These are phyloP conservation scores for Thamnaconus septentrionalis DNA, from an alignment of 2,113 vertebrate genomes.

Conservation along the genomic window DNA sequence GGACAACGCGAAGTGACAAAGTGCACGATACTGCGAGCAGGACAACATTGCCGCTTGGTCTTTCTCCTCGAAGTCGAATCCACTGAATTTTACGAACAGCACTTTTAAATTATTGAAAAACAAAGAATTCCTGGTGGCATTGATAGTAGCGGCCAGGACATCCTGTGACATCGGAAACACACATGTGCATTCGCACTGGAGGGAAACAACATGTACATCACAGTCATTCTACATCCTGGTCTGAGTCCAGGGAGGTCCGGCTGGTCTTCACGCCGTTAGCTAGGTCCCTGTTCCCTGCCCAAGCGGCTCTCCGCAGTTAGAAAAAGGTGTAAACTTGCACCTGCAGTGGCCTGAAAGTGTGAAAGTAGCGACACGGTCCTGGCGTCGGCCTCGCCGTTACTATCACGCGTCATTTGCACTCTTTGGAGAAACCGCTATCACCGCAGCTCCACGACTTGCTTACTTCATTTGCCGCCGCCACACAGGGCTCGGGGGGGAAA, in stretches of 20 bases:
- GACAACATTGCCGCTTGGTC: too few relatives aligned
- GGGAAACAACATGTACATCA: too few relatives aligned
- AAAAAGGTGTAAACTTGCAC: conserved; percentile 69
- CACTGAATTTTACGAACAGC: too few relatives aligned
- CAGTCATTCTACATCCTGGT: conserved; percentile 8
- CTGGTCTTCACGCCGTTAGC: conserved; percentile 33
- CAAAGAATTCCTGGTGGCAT: too few relatives aligned
- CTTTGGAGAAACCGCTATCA: conserved; percentile 65
- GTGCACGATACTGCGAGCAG: too few relatives aligned
- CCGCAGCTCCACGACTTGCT: conserved; percentile 64
- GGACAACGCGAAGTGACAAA: too few relatives aligned
- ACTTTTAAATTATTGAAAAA: too few relatives aligned
- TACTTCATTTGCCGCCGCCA: conserved; percentile 64
- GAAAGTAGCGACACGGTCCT: conserved; percentile 62
- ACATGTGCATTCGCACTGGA: too few relatives aligned
- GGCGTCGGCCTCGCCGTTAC: conserved; percentile 45
- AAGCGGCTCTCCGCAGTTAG: conserved; percentile 44
- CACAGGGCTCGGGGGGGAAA: conserved; percentile 48
- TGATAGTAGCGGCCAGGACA: too few relatives aligned
- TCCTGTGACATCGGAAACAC: too few relatives aligned
- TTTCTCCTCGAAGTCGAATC: too few relatives aligned
- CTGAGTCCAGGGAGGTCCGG: conserved; percentile 9
- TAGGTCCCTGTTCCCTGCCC: conserved; percentile 40
- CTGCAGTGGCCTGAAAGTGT: conserved; percentile 60
- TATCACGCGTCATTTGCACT: conserved; percentile 72